Evolutionary conservation across 2,113 vertebrate genomes (phyloP), one percentile per base, ranked within the genome.

Genomic region (Amazona guildingii): DNA sequence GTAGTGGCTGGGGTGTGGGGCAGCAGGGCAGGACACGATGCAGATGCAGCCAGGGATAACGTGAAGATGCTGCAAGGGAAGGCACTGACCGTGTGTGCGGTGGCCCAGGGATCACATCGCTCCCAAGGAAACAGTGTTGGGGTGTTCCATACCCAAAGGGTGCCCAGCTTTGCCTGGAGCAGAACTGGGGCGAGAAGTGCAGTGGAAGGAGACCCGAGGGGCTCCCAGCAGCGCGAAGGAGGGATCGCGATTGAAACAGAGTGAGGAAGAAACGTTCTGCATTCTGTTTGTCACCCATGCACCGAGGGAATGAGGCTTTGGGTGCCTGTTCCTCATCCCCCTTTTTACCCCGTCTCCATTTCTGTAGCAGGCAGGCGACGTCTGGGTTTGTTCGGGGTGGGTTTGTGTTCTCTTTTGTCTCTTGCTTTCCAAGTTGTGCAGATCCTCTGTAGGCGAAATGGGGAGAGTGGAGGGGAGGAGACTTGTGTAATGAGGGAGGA

Each of bases 401-500:
- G 17, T 46, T 57, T 25, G 46, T 29, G 81, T 44, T 35, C 23
- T 24, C 80, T 88, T 96, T 94, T 97, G 76, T 94, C 90, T 87
- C 48, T 86, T 11, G 39, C 79, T 89, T 85, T 23, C 55, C 39
- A 92, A 91, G 92, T 94, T 95, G 74, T 91, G 51, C 48, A 27
- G 94, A 68, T 93, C 77, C 69, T 69, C 75, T 28, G 12, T 57
- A 9, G n/a, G 61, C 78, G 51, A 49, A 91, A 62, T 10, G 76
- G 85, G 61, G 83, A 93, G 92, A 85, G 81, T 23, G 1, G 92
- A 84, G 88, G 93, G 94, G 95, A 95, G 92, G 91, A 93, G 92
- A 93, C 92, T 90, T 8, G 25, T 44, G 62, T 29, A 93, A 68
- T 35, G 78, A 51, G 79, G 83, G 92, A 92, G 95, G 96, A 93